These are phyloP conservation scores for Threskiornis aethiopicus DNA, from an alignment of 2,797 vertebrate genomes.

Conservation along the genomic window DNA sequence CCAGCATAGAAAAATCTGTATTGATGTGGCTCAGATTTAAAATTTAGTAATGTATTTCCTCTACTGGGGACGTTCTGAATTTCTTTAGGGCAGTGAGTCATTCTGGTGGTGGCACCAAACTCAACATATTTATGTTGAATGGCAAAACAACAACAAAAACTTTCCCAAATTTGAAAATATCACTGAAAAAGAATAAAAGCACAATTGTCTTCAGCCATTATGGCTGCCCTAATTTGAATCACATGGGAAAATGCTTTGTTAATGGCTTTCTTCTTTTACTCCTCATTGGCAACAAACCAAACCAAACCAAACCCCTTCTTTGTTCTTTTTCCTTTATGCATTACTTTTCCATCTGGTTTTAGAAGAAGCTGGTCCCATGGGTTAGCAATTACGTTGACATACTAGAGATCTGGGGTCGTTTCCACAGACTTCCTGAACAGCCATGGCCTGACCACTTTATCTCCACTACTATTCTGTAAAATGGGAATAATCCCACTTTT, in stretches of 20 bases:
- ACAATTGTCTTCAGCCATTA: background rate
- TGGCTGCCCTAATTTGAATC: constrained; percentile 36
- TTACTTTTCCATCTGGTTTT: constrained; percentile 13
- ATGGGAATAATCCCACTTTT: background rate
- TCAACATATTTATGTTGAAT: background rate
- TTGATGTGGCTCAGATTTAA: constrained; percentile 18
- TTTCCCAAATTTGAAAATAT: constrained; percentile 40
- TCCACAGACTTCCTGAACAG: background rate
- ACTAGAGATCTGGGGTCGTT: background rate
- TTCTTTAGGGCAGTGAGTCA: constrained; percentile 38
- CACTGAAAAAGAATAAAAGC: constrained; percentile 47
- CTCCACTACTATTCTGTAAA: background rate
- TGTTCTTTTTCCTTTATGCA: constrained; percentile 24
- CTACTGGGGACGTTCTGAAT: background rate
- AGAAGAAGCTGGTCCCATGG: background rate
- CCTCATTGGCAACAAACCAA: background rate
- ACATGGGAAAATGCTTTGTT: constrained; percentile 31
- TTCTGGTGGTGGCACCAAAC: constrained; percentile 9
- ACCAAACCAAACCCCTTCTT: constrained; percentile 5
- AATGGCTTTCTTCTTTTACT: constrained; percentile 24
- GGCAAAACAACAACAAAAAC: constrained; percentile 18
- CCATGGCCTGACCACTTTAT: background rate
- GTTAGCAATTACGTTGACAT: background rate
- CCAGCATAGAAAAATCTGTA: background rate
- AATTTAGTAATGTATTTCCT: constrained; percentile 40